These are phyloP conservation scores for Calameuta idolon DNA, from an alignment of 2,888 invertebrate species.

Conservation along the genomic window DNA sequence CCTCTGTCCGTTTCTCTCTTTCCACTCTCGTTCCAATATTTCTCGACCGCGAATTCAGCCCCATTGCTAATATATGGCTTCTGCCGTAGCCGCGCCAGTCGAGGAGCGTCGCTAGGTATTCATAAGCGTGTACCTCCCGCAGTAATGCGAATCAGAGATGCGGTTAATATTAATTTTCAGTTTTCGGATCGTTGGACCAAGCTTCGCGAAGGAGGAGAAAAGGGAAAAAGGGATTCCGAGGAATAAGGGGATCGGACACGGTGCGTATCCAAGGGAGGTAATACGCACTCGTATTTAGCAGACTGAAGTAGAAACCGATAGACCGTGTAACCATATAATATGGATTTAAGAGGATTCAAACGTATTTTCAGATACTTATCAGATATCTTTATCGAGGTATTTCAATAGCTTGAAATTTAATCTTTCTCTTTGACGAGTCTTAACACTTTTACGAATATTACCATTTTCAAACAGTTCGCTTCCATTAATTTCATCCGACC, in stretches of 20 bases:
- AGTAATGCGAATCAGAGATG: slow-evolving; percentile 56
- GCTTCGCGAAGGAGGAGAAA: slow-evolving; percentile 1
- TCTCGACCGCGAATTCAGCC: slow-evolving; percentile 56
- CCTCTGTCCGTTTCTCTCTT: slow-evolving; percentile 31
- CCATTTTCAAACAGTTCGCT: not conserved
- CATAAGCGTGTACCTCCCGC: slow-evolving; percentile 48
- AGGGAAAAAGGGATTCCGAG: not conserved
- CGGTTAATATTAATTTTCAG: slow-evolving; percentile 56
- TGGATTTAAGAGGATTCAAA: not conserved
- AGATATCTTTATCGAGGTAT: not conserved
- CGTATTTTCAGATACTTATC: not conserved
- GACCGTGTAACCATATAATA: not conserved
- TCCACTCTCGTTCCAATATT: slow-evolving; percentile 58
- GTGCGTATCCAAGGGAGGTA: not conserved
- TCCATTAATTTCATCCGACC: not conserved
- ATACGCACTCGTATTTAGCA: not conserved
- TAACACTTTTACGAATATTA: not conserved
- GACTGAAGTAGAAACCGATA: not conserved
- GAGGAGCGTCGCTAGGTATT: slow-evolving; percentile 39
- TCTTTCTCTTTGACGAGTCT: not conserved
- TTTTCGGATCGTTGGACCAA: slow-evolving; percentile 39
- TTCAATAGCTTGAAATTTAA: not conserved
- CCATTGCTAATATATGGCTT: slow-evolving; percentile 59
- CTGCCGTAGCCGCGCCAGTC: slow-evolving; percentile 46
- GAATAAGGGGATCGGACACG: not conserved